A percentile compares a stretch with the other conserved stretches of the same genome.
phyloP scores from a whole-genome alignment of 2,113 vertebrate species.

The Gymnorhina tibicen region DNA sequence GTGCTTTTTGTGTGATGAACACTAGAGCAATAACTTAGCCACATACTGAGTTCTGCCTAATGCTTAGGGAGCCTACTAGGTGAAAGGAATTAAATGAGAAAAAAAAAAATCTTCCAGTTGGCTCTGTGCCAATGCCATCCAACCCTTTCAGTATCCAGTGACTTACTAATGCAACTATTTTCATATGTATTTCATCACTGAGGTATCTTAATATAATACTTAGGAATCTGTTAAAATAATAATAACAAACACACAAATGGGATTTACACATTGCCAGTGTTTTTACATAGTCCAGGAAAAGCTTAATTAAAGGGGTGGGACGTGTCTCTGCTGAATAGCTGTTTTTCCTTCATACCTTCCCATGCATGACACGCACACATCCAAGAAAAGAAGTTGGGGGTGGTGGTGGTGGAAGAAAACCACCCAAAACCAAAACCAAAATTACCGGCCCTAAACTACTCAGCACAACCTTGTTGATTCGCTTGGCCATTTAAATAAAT shows the following conservation, averaged over 20 bases:
- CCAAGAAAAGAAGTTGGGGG: slow-evolving; percentile 4
- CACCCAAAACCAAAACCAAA: background rate
- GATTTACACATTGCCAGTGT: slow-evolving; percentile 32
- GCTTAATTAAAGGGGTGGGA: slow-evolving; percentile 57
- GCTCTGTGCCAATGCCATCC: slow-evolving; percentile 12
- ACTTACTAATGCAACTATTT: slow-evolving; percentile 20
- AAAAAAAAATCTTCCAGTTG: slow-evolving; percentile 3
- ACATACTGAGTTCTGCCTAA: slow-evolving; percentile 28
- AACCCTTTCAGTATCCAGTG: background rate
- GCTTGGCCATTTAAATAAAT: background rate
- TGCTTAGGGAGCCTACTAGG: slow-evolving; percentile 24
- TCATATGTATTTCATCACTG: slow-evolving; percentile 6
- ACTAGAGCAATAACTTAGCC: slow-evolving; percentile 62
- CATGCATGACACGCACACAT: slow-evolving; percentile 43
- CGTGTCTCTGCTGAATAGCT: slow-evolving; percentile 19
- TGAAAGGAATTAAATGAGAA: slow-evolving; percentile 53
- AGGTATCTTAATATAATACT: slow-evolving; percentile 9
- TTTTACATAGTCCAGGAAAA: slow-evolving; percentile 48
- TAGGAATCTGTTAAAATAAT: slow-evolving; percentile 38
- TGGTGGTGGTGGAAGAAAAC: background rate
- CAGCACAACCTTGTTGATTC: background rate
- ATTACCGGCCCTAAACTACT: background rate
- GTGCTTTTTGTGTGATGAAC: slow-evolving; percentile 60
- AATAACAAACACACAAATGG: background rate
- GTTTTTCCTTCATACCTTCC: slow-evolving; percentile 48